phyloP scores from a whole-genome alignment of 2,113 vertebrate species.

The Carettochelys insculpta region DNA sequence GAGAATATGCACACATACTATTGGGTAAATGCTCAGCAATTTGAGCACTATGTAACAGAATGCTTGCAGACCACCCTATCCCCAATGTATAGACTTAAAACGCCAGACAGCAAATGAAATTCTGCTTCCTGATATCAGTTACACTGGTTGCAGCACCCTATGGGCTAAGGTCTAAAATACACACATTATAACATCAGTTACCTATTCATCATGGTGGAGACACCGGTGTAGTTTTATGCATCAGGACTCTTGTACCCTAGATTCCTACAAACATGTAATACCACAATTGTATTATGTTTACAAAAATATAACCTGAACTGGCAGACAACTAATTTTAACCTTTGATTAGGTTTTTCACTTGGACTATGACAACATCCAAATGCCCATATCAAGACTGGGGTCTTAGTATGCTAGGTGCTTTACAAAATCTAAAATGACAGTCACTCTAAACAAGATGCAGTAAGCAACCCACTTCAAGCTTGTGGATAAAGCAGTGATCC shows the following conservation, averaged over 20 bases:
- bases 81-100: not conserved
- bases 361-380: not conserved
- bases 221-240: not conserved
- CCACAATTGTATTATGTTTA: not conserved
- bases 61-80: not conserved
- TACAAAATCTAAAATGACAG: not conserved
- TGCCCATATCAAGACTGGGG: not conserved
- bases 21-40: not conserved
- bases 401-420: not conserved
- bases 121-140: not conserved
- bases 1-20: not conserved
- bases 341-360: not conserved
- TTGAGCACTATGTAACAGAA: not conserved
- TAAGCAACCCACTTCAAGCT: too few relatives aligned
- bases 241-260: not conserved
- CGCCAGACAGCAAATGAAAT: not conserved
- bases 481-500: too few relatives aligned
- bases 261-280: not conserved
- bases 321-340: not conserved
- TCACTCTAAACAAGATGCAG: not conserved
- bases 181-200: not conserved
- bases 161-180: not conserved
- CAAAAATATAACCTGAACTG: not conserved
- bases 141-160: not conserved
- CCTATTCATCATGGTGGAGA: rapidly evolving